Conservation (phyloP, 2,797 vertebrate species). For the Falco berigora region DNA sequence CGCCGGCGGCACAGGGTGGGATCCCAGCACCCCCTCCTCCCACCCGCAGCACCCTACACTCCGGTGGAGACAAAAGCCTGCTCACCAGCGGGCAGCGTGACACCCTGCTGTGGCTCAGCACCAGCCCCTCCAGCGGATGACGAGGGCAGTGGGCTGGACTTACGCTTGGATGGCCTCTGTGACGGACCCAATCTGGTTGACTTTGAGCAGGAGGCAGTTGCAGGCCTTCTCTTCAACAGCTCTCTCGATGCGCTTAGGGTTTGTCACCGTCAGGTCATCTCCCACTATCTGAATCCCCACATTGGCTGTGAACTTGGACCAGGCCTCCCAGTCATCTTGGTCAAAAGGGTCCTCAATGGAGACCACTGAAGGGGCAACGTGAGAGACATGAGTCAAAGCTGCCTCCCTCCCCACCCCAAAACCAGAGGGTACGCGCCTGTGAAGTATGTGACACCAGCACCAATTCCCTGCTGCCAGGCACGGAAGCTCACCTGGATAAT, state of each 20-base stretch:
- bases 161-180: slow-evolving; percentile 92
- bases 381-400: background rate
- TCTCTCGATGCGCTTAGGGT: slow-evolving; percentile 86
- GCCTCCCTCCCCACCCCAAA: background rate
- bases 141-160: slow-evolving; percentile 40
- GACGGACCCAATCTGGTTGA: slow-evolving; percentile 92
- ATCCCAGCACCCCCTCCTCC: background rate
- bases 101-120: background rate
- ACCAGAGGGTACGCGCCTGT: background rate
- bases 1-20: background rate
- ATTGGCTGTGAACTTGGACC: slow-evolving; percentile 87
- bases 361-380: slow-evolving; percentile 75
- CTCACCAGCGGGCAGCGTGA: background rate
- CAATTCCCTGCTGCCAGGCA: background rate
- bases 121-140: background rate
- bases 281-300: slow-evolving; percentile 92
- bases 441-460: background rate
- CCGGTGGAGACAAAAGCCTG: background rate
- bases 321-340: slow-evolving; percentile 92
- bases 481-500: slow-evolving; percentile 84
- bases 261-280: slow-evolving; percentile 91
- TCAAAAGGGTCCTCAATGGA: slow-evolving; percentile 95
- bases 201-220: slow-evolving; percentile 92
- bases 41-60: background rate
- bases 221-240: slow-evolving; percentile 90